phyloP scores from a whole-genome alignment of 2,888 invertebrate genomes.

The Abscondita cerata region DNA sequence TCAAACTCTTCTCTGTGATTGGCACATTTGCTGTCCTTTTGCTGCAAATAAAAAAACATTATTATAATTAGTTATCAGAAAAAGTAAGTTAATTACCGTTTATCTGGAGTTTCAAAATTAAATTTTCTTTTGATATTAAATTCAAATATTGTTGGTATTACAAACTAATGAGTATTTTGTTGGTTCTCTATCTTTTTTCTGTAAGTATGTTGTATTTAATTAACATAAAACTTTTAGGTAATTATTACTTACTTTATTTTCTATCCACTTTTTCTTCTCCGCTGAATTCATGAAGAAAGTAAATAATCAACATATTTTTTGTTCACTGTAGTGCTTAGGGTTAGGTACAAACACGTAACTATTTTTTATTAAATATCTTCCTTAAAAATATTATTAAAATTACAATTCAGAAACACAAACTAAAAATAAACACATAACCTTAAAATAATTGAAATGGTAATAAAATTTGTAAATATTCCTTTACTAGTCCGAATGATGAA shows the following conservation, averaged over 20 bases:
- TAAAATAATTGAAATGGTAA: neutral
- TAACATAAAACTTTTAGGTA: too few species aligned
- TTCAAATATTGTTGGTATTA: neutral
- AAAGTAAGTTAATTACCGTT: neutral
- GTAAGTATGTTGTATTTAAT: too few species aligned
- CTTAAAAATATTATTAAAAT: neutral
- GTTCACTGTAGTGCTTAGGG: neutral
- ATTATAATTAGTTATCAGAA: neutral
- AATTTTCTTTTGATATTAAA: neutral
- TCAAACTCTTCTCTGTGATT: neutral
- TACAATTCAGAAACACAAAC: too few species aligned
- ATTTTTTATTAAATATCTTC: neutral
- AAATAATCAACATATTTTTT: slow-evolving; percentile 3
- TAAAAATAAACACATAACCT: neutral
- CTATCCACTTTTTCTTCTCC: neutral
- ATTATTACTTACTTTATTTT: neutral
- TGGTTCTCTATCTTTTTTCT: slow-evolving; percentile 3
- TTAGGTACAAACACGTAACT: slow-evolving; percentile 2
- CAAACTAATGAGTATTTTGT: neutral
- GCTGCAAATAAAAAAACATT: neutral
- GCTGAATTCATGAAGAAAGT: neutral
- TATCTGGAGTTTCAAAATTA: slow-evolving; percentile 1
- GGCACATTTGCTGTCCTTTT: slow-evolving; percentile 1
- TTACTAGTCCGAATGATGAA: neutral
- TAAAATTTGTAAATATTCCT: neutral